A percentile compares a stretch with the other conserved stretches of the same genome.
Conservation (phyloP, 2,888 invertebrate genomes). For the Pyrocoelia pectoralis region DNA sequence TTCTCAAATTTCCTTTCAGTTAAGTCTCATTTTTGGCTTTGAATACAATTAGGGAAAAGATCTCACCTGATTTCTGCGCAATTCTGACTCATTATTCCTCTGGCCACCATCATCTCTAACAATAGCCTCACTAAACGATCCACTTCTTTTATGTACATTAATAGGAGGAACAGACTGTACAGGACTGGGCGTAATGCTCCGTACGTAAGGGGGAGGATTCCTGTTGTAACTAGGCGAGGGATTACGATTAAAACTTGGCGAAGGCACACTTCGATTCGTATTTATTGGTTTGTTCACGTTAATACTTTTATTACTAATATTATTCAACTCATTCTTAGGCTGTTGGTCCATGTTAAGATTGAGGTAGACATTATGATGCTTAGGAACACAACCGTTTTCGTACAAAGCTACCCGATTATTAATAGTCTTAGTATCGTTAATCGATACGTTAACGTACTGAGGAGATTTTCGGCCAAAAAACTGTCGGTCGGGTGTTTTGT, state of each 20-base stretch:
- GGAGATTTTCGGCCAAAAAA: slow-evolving; percentile 53
- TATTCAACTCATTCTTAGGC: slow-evolving; percentile 54
- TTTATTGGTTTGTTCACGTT: slow-evolving; percentile 52
- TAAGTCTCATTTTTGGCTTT: no score
- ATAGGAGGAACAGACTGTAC: slow-evolving; percentile 42
- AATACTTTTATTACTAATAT: slow-evolving; percentile 47
- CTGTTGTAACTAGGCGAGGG: slow-evolving; percentile 53
- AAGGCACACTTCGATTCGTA: slow-evolving; percentile 57
- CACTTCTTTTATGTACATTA: slow-evolving; percentile 50
- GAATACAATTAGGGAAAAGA: no score
- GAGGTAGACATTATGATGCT: slow-evolving; percentile 47
- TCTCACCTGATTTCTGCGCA: slow-evolving; percentile 63
- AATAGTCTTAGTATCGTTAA: slow-evolving; percentile 58
- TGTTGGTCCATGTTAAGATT: slow-evolving; percentile 52
- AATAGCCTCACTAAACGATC: slow-evolving; percentile 52
- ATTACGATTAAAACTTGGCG: slow-evolving; percentile 63
- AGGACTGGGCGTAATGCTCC: slow-evolving; percentile 57
- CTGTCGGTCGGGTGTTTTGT: slow-evolving; percentile 53
- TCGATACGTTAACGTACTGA: slow-evolving; percentile 57
- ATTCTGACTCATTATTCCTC: slow-evolving; percentile 59
- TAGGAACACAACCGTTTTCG: slow-evolving; percentile 56
- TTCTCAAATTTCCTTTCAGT: no score
- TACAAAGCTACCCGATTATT: slow-evolving; percentile 57
- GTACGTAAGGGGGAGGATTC: slow-evolving; percentile 56
- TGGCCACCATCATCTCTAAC: slow-evolving; percentile 49